Evolutionary conservation across 23 tunicate species (phyloP).

Genomic region (Botrylloides violaceus): DNA sequence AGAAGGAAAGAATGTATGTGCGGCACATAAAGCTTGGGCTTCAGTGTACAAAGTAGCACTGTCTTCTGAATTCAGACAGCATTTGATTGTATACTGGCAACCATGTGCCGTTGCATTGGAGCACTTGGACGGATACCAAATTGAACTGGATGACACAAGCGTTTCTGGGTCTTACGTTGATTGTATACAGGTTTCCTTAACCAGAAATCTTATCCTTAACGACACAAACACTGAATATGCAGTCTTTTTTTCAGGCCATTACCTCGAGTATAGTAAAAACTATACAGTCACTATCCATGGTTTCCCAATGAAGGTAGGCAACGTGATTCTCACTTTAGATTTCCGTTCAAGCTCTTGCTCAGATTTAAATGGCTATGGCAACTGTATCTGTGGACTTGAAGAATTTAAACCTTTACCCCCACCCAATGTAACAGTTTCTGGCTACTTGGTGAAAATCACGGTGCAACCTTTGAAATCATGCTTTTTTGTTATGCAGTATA

Average conservation of each 20-base stretch:
- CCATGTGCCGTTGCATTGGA: neutral
- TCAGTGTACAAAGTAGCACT: neutral
- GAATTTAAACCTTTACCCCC: neutral
- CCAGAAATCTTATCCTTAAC: neutral
- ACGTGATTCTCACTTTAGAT: neutral
- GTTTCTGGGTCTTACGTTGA: neutral
- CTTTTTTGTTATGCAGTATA: no score
- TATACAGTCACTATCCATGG: constrained; percentile 15
- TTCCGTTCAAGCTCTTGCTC: constrained; percentile 5
- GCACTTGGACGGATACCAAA: neutral
- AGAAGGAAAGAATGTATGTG: neutral
- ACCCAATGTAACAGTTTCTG: neutral
- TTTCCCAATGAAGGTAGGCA: neutral
- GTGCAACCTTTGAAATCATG: neutral
- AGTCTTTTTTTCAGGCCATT: neutral
- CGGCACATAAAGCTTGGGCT: neutral
- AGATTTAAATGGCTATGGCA: constrained; percentile 13
- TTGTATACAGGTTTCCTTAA: neutral
- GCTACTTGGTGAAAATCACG: neutral
- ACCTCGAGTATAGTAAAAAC: constrained; percentile 2
- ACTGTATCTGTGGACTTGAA: constrained; percentile 20
- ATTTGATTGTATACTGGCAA: neutral
- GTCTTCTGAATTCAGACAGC: neutral
- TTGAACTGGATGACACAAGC: neutral
- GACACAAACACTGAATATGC: neutral